Conservation (phyloP, 1,140 invertebrate species). For the Formica exsecta region DNA sequence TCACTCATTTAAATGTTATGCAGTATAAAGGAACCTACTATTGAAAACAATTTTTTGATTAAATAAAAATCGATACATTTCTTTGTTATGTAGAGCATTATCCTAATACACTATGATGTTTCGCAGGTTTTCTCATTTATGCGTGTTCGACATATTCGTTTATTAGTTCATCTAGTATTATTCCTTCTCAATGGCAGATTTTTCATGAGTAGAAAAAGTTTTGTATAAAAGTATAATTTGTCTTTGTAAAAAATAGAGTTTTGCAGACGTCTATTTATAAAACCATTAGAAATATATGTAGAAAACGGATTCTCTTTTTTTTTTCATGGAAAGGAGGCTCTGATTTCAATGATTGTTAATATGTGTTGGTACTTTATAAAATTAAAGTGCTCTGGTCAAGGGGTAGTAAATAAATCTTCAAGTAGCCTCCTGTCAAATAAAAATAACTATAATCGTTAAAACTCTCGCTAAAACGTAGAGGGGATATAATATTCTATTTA, state of each 20-base stretch:
- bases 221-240: conserved; percentile 37
- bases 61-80: conserved; percentile 4
- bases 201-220: conserved; percentile 22
- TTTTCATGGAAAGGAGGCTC: neutral
- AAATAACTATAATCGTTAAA: conserved; percentile 26
- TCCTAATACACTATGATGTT: neutral
- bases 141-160: conserved; percentile 6
- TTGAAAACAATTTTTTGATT: conserved; percentile 8
- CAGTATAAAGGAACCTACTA: neutral
- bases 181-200: conserved; percentile 19
- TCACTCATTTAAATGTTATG: neutral
- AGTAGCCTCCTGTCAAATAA: conserved; percentile 24
- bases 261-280: neutral
- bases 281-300: conserved; percentile 12
- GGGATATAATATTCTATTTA: conserved; percentile 59
- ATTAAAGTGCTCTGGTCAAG: neutral
- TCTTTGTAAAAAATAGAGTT: conserved; percentile 33
- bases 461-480: neutral
- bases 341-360: conserved; percentile 1
- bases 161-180: neutral
- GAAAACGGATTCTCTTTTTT: neutral
- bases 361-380: conserved; percentile 3
- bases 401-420: conserved; percentile 2
- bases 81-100: neutral
- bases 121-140: conserved; percentile 11